Base-by-base conservation (phyloP, 2,113 vertebrate species). In the Pagrus major region DNA sequence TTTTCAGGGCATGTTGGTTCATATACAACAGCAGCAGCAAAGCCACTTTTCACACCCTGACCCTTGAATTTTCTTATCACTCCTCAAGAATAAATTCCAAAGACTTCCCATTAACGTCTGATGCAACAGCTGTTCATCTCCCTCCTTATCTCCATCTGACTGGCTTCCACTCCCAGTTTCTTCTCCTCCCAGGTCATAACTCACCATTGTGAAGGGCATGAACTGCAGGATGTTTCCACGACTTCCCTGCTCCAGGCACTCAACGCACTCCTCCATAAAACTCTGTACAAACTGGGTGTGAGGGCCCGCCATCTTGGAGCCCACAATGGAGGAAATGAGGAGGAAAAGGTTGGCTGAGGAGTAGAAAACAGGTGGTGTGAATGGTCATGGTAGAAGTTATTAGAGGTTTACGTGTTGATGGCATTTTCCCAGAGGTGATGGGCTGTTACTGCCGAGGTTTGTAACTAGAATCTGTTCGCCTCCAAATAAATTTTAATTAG, bases 211-310 rank as follows among this genome's bases (percentile, higher is more conserved):
- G 61, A 99, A 99, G 35, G 98, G 98, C 97, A 99, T 97, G 93
- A 99, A 99, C 94, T 99, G 98, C 35, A 99, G 94, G 89, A 99
- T 98, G 92, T 96, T 98, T 15, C 97, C 96, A 0, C 96, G 96
- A 88, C 96, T 96, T 71, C 97, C 97, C 92, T 98, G 97, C 84
- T 99, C 97, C 87, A 97, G 93, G 66, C 97, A 99, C 71, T 97
- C 96, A 31, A 99, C 98, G 0, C 98, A 99, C 87, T 99, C 98
- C 91, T 99, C 97, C 95, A 99, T 95, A 91, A 99, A 99, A 94
- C 97, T 98, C 93, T 99, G 98, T 1, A 99, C 98, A 49, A 99
- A 99, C 94, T 99, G 98, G 3, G 97, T 99, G 93, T 99, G 98
- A 1, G 97, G 96, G 0, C 98, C 98, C 0, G 97, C 97, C 0